These are phyloP conservation scores for Brachyhypopomus occidentalis DNA, from an alignment of 2,113 vertebrate species.

Conservation along the genomic window DNA sequence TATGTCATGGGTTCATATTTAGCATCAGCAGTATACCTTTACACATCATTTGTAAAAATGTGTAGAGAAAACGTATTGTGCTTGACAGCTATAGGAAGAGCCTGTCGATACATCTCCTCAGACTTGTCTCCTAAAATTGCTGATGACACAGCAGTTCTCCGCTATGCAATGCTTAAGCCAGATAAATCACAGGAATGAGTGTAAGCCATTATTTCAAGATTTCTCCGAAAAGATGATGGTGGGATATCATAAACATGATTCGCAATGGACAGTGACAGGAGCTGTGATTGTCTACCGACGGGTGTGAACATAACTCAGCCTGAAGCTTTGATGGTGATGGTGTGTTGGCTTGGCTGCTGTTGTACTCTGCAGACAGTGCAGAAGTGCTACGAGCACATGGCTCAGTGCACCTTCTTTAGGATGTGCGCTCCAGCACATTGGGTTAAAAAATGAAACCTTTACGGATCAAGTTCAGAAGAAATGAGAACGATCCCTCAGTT, in stretches of 20 bases:
- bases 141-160: not conserved
- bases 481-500: not conserved
- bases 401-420: too few relatives aligned
- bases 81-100: not conserved
- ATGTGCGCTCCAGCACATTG: too few relatives aligned
- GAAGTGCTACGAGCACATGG: too few relatives aligned
- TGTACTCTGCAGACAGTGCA: too few relatives aligned
- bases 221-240: not conserved
- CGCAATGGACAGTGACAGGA: too few relatives aligned
- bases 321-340: too few relatives aligned
- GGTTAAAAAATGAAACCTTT: too few relatives aligned
- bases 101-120: not conserved
- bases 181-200: conserved; percentile 3
- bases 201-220: not conserved
- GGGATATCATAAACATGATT: not conserved
- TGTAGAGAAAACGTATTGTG: not conserved
- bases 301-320: too few relatives aligned
- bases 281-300: too few relatives aligned
- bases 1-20: not conserved
- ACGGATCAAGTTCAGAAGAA: too few relatives aligned
- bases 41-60: not conserved
- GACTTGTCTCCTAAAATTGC: not conserved
- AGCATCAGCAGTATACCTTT: not conserved
- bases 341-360: too few relatives aligned
- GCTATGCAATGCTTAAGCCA: not conserved